Evolutionary conservation across 2,113 vertebrate species (phyloP), one percentile per base, ranked within the genome.

Genomic region (Myotis davidii): DNA sequence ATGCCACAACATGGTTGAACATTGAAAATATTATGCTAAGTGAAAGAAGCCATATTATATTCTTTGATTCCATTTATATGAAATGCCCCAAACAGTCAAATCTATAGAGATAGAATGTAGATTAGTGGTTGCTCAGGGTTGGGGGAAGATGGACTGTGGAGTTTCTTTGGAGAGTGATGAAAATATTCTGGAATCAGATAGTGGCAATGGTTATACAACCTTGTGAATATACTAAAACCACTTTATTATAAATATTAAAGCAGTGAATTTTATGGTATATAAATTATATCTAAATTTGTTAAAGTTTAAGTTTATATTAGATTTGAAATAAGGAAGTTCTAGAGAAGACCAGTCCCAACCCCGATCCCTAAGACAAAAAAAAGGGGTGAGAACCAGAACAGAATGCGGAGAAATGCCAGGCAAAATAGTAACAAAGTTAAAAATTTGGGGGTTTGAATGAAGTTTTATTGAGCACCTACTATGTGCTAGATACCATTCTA

Each of bases 251-350:
- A 12, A 48, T n/a, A 73, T 73, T 18, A 23, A 87, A 56, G 45
- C 9, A 50, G 27, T 21, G 16, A 64, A 27, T 61, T 74, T n/a
- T 70, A 29, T 59, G 6, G 9, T 61, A 56, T 29, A 4, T 73
- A 29, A 76, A 78, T 61, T 74, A 70, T 16, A 77, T 27, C 42
- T 82, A 54, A 76, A 37, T 70, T 50, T 93, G 52, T 73, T 7
- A 6, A 72, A 59, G 23, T 77, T n/a, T 21, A 88, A 96, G 27
- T 76, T 81, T 25, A 69, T 64, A 87, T 76, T 82, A 45, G 48
- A 76, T 96, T 42, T 64, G 9, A 90, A 93, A 76, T 25, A 90
- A 52, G 34, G 54, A 88, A 45, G 17, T 50, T 77, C n/a, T 72
- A 64, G 34, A 69, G 39, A 92, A 74, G 9, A 70, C 23, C 12